Percentiles rank a stretch among this genome's conserved stretches.
These are phyloP conservation scores for Ruditapes philippinarum DNA, from an alignment of 1,140 invertebrate species.

Conservation along the genomic window DNA sequence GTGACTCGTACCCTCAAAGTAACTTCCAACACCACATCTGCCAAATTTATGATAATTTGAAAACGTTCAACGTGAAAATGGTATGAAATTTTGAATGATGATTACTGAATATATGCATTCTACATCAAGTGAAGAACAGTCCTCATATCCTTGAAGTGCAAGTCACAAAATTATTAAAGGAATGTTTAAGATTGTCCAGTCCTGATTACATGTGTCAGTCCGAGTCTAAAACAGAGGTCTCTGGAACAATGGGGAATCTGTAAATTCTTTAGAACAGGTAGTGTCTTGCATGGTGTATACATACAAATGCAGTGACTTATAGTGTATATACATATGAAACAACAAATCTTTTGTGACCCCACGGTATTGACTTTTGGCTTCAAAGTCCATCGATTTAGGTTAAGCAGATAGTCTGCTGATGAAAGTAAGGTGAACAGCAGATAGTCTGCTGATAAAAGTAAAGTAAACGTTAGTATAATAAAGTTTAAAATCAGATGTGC, in stretches of 20 bases:
- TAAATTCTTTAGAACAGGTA: constrained; percentile 9
- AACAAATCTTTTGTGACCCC: constrained; percentile 33
- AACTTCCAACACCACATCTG: constrained; percentile 12
- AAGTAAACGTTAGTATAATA: constrained; percentile 22
- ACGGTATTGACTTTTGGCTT: constrained; percentile 35
- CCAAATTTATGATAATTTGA: constrained; percentile 28
- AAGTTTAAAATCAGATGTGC: neutral
- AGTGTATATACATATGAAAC: constrained; percentile 39
- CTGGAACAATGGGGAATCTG: constrained; percentile 31
- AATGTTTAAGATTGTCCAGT: constrained; percentile 33
- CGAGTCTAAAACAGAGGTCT: constrained; percentile 28
- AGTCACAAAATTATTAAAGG: constrained; percentile 40
- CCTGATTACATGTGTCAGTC: constrained; percentile 33
- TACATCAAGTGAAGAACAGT: constrained; percentile 11
- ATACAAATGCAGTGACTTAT: too few species aligned
- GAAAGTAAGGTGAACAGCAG: too few species aligned
- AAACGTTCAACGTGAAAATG: constrained; percentile 16
- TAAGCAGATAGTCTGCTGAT: too few species aligned
- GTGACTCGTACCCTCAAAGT: constrained; percentile 12
- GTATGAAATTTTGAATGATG: constrained; percentile 12
- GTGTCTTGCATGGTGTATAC: too few species aligned
- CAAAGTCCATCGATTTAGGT: constrained; percentile 21
- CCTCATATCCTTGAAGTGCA: neutral
- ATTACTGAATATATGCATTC: constrained; percentile 5
- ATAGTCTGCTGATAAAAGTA: constrained; percentile 5